These are phyloP conservation scores for Poeciliopsis occidentalis DNA, from an alignment of 2,113 vertebrate genomes.

Conservation along the genomic window DNA sequence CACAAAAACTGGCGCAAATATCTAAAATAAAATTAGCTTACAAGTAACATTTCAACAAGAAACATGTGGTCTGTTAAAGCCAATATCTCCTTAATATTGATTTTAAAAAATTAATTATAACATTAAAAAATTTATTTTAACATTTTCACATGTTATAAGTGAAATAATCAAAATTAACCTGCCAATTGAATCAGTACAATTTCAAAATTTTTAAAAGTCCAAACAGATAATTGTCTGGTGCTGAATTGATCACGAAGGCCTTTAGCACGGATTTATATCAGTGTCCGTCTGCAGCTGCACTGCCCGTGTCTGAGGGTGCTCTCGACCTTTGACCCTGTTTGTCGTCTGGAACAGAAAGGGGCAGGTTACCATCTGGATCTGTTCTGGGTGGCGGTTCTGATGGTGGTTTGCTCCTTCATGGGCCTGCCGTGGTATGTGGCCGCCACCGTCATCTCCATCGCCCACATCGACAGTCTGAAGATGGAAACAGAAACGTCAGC, in stretches of 20 bases:
- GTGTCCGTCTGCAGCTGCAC: slow-evolving; percentile 13
- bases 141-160: no score
- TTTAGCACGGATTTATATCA: neutral
- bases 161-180: no score
- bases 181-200: no score
- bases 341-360: slow-evolving; percentile 87
- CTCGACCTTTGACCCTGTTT: slow-evolving; percentile 26
- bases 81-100: no score
- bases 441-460: slow-evolving; percentile 97
- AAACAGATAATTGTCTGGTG: neutral
- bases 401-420: slow-evolving; percentile 96
- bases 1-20: no score
- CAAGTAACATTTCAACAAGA: no score
- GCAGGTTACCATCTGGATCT: slow-evolving; percentile 97
- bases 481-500: slow-evolving; percentile 99
- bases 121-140: no score
- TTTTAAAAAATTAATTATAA: no score
- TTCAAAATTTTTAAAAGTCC: no score
- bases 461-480: slow-evolving; percentile 98
- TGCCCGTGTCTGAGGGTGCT: neutral
- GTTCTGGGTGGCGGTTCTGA: slow-evolving; percentile 93
- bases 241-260: neutral
- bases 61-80: no score
- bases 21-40: no score
- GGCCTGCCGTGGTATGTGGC: slow-evolving; percentile 97